Evolutionary conservation across 1,140 invertebrate genomes (phyloP).

Genomic region (Hylyphantes graminicola): DNA sequence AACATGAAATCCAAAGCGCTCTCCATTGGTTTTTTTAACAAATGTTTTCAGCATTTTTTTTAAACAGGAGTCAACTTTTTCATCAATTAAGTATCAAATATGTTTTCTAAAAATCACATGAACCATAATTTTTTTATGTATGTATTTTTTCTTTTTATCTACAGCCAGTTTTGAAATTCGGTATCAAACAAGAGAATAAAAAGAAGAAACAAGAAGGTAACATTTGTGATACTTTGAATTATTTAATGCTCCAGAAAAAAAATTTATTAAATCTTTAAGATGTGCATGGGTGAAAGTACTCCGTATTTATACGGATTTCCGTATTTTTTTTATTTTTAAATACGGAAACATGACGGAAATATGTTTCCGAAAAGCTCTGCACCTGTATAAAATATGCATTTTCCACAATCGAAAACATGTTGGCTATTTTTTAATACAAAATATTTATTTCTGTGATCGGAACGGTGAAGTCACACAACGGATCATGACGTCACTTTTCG

Average conservation of each 20-base stretch:
- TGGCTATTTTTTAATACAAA: too few species aligned
- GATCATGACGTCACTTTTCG: too few species aligned
- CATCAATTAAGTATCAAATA: not conserved
- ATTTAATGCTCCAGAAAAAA: not conserved
- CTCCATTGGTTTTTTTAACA: too few species aligned
- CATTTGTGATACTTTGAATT: not conserved
- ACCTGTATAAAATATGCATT: too few species aligned
- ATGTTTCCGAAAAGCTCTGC: too few species aligned
- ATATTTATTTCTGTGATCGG: too few species aligned
- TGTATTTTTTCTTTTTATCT: not conserved
- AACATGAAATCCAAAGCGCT: too few species aligned
- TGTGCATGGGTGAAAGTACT: not conserved
- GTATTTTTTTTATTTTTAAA: not conserved
- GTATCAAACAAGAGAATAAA: slow-evolving; percentile 23
- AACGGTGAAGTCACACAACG: too few species aligned
- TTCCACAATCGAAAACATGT: too few species aligned
- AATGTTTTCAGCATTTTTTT: not conserved
- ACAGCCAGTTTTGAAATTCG: slow-evolving; percentile 39
- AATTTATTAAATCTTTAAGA: not conserved
- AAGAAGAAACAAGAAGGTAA: slow-evolving; percentile 7
- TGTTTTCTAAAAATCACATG: not conserved
- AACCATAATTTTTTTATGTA: slow-evolving; percentile 14
- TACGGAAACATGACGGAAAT: too few species aligned
- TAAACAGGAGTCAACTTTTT: not conserved
- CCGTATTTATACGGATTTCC: not conserved